These are phyloP conservation scores for Onychorhynchus coronatus DNA, from an alignment of 2,113 vertebrate species.

Conservation along the genomic window DNA sequence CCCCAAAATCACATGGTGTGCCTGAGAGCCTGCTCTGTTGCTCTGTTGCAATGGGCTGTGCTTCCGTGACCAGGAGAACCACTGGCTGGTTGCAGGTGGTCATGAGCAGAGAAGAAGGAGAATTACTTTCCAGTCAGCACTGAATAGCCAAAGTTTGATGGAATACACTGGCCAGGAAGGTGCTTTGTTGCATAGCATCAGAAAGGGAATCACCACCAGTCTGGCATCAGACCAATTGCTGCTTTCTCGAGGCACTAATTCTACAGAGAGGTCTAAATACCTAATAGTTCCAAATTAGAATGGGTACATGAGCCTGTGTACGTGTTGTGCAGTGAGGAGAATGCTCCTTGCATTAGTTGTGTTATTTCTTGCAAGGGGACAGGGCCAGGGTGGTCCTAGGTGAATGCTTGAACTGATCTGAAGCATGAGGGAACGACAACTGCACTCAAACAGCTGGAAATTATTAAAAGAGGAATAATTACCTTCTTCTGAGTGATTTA, in stretches of 20 bases:
- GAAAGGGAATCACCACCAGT: not conserved
- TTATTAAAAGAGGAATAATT: not conserved
- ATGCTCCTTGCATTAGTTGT: not conserved
- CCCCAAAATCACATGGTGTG: rapidly evolving
- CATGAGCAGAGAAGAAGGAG: not conserved
- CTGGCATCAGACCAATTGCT: not conserved
- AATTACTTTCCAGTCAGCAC: not conserved
- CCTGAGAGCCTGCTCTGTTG: not conserved
- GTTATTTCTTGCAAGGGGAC: not conserved
- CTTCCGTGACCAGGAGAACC: not conserved
- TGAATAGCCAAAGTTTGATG: not conserved
- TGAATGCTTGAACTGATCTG: not conserved
- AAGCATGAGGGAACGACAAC: not conserved
- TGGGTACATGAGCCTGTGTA: not conserved
- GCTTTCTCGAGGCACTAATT: not conserved
- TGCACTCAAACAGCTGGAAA: not conserved
- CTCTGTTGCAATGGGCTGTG: not conserved
- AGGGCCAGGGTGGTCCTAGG: not conserved
- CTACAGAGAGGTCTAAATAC: not conserved
- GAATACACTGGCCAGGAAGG: rapidly evolving
- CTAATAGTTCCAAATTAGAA: not conserved
- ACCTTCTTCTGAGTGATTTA: not conserved
- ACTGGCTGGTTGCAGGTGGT: not conserved
- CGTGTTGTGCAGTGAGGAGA: not conserved
- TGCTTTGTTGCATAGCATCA: not conserved